phyloP scores from a whole-genome alignment of 2,113 vertebrate genomes.

The Sporophila hypoxantha region DNA sequence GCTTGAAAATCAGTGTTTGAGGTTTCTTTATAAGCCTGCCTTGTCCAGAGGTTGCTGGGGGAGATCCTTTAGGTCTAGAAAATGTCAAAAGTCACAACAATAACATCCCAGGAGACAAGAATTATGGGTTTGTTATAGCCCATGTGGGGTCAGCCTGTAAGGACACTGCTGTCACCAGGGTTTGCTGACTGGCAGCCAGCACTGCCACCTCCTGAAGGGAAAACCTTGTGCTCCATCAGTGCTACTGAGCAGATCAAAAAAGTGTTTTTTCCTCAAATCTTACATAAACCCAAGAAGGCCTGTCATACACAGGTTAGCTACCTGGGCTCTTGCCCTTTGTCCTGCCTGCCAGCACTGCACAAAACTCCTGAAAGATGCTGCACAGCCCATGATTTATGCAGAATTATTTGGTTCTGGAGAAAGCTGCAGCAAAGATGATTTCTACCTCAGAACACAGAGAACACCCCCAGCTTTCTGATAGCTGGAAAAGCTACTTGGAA shows the following conservation, averaged over 20 bases:
- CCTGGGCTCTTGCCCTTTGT: background rate
- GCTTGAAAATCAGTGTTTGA: background rate
- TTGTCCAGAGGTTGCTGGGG: background rate
- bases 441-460: background rate
- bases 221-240: background rate
- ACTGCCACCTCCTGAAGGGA: background rate
- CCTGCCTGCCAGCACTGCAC: background rate
- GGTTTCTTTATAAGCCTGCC: background rate
- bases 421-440: background rate
- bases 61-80: background rate
- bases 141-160: background rate
- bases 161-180: background rate
- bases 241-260: background rate
- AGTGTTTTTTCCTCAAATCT: background rate
- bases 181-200: background rate
- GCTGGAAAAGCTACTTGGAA: background rate
- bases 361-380: background rate
- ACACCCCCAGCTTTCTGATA: accelerated
- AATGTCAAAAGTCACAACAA: background rate
- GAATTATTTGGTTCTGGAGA: background rate
- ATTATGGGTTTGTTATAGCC: background rate
- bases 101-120: background rate
- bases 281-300: background rate
- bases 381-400: background rate
- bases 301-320: background rate